These are phyloP conservation scores for Perca flavescens DNA, from an alignment of 2,113 vertebrate species.

Conservation along the genomic window DNA sequence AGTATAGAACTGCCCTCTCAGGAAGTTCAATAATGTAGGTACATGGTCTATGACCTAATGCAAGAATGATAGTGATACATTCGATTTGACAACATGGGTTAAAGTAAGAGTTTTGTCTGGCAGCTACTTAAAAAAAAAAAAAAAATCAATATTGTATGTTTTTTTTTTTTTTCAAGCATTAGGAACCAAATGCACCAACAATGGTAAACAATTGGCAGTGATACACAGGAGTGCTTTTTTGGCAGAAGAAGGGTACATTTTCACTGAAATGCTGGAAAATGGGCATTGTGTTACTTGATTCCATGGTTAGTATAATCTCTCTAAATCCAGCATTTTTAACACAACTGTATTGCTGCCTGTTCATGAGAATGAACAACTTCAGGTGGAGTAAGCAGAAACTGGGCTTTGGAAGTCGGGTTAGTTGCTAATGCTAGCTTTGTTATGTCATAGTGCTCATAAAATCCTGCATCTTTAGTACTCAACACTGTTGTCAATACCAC, in stretches of 20 bases:
- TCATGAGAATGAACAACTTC: background rate
- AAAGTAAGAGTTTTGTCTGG: background rate
- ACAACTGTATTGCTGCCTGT: background rate
- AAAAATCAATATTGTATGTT: background rate
- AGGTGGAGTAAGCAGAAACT: background rate
- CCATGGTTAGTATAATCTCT: background rate
- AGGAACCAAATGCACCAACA: background rate
- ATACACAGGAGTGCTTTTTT: constrained; percentile 1
- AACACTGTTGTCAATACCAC: background rate
- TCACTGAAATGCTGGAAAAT: constrained; percentile 2
- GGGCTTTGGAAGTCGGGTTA: background rate
- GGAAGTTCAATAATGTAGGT: background rate
- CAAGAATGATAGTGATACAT: background rate
- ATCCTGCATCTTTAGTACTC: background rate
- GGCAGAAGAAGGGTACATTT: background rate
- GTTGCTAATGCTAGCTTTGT: background rate
- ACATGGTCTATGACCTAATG: background rate
- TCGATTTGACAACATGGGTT: background rate
- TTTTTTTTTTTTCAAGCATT: background rate
- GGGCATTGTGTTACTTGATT: background rate
- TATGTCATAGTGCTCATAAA: background rate
- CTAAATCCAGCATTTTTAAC: background rate
- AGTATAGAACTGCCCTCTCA: too few species aligned
- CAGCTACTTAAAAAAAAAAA: background rate
- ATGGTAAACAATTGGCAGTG: background rate